Evolutionary conservation across 1,140 invertebrate species (phyloP), one percentile per base, ranked within the genome.

Genomic region (Colletes gigas): DNA sequence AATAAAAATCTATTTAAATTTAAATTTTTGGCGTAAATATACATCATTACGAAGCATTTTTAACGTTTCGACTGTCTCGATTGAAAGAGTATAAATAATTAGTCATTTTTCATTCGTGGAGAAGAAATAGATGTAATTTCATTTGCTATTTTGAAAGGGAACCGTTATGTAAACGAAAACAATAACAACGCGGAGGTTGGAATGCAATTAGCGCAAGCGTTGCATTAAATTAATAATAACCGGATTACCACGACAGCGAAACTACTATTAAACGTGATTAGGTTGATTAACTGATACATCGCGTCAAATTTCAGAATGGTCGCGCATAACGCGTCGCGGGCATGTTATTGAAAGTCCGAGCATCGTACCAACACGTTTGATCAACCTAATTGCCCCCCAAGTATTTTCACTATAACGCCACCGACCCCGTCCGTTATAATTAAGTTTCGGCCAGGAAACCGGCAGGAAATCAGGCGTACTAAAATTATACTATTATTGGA

Each of bases 151-250:
- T 10, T 9, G 50, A 10, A 19, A 12, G 3, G 19, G 9, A 47
- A 10, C 10, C 6, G 8, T 66, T 12, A 7, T 9, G 41, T 3
- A n/a, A 44, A 44, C 17, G 62, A 44, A 66, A 66, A 66, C 41
- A 63, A 63, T 41, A 47, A 66, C 63, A 17, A 47, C 17, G 8
- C 15, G 47, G 17, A 17, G 41, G 4, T 3, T 3, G 17, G 41
- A 19, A 66, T 15, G 41, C 63, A 66, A 47, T 66, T 66, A 66
- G 17, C 41, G 44, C 41, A 19, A 66, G 4, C 39, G n/a, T 66
- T 47, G 41, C 41, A 47, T 66, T 66, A 66, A 66, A 66, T 66
- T 66, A 66, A 47, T 47, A 66, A 66, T n/a, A 66, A 66, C n/a
- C 5, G 63, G 44, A 47, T 47, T 19, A 66, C 63, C 7, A 14